phyloP scores from a whole-genome alignment of 2,113 vertebrate genomes.

The Channa maculata region DNA sequence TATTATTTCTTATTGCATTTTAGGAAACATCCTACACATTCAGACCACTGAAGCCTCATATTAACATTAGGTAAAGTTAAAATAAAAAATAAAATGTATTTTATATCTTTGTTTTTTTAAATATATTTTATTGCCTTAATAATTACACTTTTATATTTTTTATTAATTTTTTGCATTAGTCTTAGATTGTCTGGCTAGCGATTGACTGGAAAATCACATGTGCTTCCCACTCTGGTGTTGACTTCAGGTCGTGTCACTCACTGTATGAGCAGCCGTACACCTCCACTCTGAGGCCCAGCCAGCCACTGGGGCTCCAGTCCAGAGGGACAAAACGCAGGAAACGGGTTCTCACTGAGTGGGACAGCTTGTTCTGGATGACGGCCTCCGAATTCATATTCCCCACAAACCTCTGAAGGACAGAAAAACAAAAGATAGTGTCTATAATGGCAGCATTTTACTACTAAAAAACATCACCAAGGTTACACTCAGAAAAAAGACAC shows the following conservation, averaged over 20 bases:
- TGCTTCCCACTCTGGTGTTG: neutral
- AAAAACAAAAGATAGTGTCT: neutral
- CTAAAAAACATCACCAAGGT: no score
- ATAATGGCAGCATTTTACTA: neutral
- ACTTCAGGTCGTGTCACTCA: constrained; percentile 81
- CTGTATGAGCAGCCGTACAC: constrained; percentile 93
- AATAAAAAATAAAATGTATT: no score
- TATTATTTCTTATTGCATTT: no score
- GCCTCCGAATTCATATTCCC: constrained; percentile 92
- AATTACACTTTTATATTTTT: no score
- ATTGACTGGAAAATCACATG: neutral
- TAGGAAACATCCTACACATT: no score
- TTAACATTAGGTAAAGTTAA: no score
- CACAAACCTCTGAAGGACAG: constrained; percentile 84
- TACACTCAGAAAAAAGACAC: neutral
- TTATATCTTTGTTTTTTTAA: no score
- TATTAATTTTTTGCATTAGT: no score
- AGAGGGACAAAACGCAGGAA: constrained; percentile 92
- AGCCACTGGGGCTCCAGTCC: constrained; percentile 87
- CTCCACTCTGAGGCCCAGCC: constrained; percentile 90
- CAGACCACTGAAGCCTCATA: no score
- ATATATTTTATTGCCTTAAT: no score
- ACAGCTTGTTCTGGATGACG: constrained; percentile 89
- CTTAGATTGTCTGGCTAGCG: neutral
- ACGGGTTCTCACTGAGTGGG: constrained; percentile 88